Conservation (phyloP, 1,140 invertebrate species). For the Drosophila punjabiensis region DNA sequence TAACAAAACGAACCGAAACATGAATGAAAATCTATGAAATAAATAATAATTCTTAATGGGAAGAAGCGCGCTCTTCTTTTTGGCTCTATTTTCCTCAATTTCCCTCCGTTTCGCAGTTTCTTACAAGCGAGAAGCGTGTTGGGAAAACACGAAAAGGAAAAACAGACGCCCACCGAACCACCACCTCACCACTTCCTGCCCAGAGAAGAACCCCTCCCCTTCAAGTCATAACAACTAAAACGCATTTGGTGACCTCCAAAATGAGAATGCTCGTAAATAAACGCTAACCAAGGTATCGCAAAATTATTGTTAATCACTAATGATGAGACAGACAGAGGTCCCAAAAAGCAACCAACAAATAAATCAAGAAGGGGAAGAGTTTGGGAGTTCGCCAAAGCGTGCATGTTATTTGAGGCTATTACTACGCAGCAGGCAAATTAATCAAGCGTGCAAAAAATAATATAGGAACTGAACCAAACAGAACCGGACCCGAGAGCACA, state of each 20-base stretch:
- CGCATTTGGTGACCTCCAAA: constrained; percentile 74
- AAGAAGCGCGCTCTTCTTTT: neutral
- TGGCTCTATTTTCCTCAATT: constrained; percentile 15
- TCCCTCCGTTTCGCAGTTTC: too few relatives aligned
- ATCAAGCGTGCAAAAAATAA: constrained; percentile 75
- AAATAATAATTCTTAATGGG: constrained; percentile 71
- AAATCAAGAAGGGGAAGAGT: neutral
- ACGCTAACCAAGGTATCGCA: constrained; percentile 52
- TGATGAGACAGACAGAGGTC: constrained; percentile 55
- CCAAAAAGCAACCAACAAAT: neutral
- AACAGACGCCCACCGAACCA: constrained; percentile 36
- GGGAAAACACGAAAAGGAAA: constrained; percentile 52
- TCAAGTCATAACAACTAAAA: constrained; percentile 56
- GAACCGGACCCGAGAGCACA: constrained; percentile 19
- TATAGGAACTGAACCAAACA: constrained; percentile 20
- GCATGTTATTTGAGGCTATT: constrained; percentile 58
- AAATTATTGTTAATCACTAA: constrained; percentile 72
- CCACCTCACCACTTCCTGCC: constrained; percentile 5
- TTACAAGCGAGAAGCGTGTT: constrained; percentile 38
- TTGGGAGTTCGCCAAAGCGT: constrained; percentile 19
- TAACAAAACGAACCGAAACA: constrained; percentile 63
- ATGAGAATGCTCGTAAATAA: constrained; percentile 65
- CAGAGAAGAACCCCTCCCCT: constrained; percentile 4
- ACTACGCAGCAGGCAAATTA: constrained; percentile 78
- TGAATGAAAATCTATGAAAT: constrained; percentile 77